Base-by-base conservation (phyloP, 2,888 invertebrate genomes). In the Syrphus vitripennis region DNA sequence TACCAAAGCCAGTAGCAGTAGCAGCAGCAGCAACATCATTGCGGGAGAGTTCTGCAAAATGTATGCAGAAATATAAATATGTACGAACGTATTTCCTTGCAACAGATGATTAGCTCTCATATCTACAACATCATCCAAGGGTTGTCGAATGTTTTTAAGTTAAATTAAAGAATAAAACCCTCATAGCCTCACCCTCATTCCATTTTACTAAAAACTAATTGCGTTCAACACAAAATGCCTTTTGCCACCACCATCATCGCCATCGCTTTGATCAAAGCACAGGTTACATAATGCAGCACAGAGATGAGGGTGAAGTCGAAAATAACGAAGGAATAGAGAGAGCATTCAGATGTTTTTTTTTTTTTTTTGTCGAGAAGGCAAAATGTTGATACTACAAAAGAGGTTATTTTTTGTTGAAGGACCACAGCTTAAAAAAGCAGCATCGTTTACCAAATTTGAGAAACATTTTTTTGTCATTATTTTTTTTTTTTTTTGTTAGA, bases 41-140 rank as follows among this genome's bases (percentile, higher is more conserved):
- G 48, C 45, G 65, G 40, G 45, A 55, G 70, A 16, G 63, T 53
- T 40, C 16, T 29, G 26, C 12, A 34, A 55, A 53, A 61, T 40
- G 1, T 24, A 4, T 42, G n/a, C 6, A 24, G 45, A 63, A 19
- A 9, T 48, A 37, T 6, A 16, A 16, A 14, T 61, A 61, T 29
- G n/a, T 31, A 19, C 48, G 9, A 31, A 29, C 55, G 71, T 50
- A 48, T 65, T 31, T 31, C 40, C 82, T 78, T 63, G 79, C 79
- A 74, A 83, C 83, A 83, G 83, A 83, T 83, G 83, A 83, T 83
- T 83, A 83, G 83, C 83, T 79, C 61, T 55, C 53, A 79, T 42
- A 77, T 10, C 10, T 42, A 29, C 6, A 12, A 4, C 2, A 26
- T 16, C 45, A 42, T n/a, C 21, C 12, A 34, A 61, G 75, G 61